Evolutionary conservation across 2,113 vertebrate genomes (phyloP).

Genomic region (Catharus fuscescens): DNA sequence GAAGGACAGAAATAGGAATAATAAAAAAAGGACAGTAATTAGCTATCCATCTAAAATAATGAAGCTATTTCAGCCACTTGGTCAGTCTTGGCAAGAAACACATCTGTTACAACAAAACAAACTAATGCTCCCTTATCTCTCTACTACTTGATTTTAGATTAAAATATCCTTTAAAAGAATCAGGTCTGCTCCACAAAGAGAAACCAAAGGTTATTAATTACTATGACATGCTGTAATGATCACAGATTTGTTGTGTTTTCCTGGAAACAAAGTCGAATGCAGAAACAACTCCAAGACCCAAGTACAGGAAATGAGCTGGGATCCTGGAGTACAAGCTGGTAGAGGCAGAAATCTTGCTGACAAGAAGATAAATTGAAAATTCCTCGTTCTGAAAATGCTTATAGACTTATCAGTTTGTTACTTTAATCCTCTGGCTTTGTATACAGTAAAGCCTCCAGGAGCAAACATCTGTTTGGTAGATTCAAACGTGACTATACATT

Average conservation of each 20-base stretch:
- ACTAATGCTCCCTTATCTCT: not conserved
- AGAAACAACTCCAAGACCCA: not conserved
- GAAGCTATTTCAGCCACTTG: conserved; percentile 35
- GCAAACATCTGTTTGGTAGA: not conserved
- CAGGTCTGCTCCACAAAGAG: conserved; percentile 6
- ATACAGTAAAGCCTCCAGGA: not conserved
- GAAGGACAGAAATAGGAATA: conserved; percentile 65
- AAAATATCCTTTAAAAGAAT: conserved; percentile 54
- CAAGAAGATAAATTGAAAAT: not conserved
- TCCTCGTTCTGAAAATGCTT: not conserved
- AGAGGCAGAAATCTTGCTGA: not conserved
- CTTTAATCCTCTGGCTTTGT: not conserved
- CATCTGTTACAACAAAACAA: conserved; percentile 3
- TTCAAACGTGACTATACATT: not conserved
- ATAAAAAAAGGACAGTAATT: conserved; percentile 63
- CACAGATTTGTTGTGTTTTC: conserved; percentile 7
- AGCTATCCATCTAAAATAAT: conserved; percentile 61
- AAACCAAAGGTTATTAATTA: conserved; percentile 59
- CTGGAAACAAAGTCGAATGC: not conserved
- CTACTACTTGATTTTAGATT: conserved; percentile 40
- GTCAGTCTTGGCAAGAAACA: conserved; percentile 62
- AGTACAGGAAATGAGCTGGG: not conserved
- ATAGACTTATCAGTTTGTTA: not conserved
- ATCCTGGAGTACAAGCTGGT: not conserved
- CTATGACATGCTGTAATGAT: not conserved